Evolutionary conservation across 2,888 invertebrate species (phyloP).

Genomic region (Campopleginae sp.): DNA sequence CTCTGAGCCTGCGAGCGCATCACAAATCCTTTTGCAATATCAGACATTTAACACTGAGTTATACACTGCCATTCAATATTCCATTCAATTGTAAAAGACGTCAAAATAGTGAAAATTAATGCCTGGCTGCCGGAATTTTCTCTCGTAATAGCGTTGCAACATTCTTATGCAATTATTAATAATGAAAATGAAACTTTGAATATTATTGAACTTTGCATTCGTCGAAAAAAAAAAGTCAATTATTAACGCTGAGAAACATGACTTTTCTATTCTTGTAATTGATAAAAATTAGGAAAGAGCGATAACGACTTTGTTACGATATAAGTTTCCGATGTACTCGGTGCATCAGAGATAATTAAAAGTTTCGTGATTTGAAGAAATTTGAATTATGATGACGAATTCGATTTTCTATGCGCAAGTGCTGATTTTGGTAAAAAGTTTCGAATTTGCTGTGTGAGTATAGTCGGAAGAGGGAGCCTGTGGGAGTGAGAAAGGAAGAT

Average conservation of each 20-base stretch:
- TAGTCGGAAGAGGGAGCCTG: background rate
- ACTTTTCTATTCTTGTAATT: no score
- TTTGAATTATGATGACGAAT: conserved; percentile 24
- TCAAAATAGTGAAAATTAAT: conserved; percentile 6
- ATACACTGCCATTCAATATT: background rate
- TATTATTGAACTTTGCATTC: no score
- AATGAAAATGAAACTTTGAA: no score
- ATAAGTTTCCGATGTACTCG: no score
- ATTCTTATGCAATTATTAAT: background rate
- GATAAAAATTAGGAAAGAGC: no score
- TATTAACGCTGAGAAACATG: no score
- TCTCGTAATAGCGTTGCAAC: background rate
- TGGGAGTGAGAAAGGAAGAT: background rate
- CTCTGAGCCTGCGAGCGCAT: conserved; percentile 33
- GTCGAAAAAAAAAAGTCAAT: no score
- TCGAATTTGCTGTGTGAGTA: conserved; percentile 13
- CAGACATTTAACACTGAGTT: conserved; percentile 14
- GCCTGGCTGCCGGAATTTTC: background rate
- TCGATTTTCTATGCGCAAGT: conserved; percentile 27
- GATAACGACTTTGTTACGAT: no score
- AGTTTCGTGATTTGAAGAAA: conserved; percentile 18
- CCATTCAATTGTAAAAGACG: background rate
- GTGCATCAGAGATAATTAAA: background rate
- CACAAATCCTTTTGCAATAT: conserved; percentile 47
- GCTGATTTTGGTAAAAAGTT: conserved; percentile 52